Percentiles rank a stretch among this genome's conserved stretches.
phyloP scores from a whole-genome alignment of 2,888 invertebrate genomes.

The Coelogynopora nodosa region DNA sequence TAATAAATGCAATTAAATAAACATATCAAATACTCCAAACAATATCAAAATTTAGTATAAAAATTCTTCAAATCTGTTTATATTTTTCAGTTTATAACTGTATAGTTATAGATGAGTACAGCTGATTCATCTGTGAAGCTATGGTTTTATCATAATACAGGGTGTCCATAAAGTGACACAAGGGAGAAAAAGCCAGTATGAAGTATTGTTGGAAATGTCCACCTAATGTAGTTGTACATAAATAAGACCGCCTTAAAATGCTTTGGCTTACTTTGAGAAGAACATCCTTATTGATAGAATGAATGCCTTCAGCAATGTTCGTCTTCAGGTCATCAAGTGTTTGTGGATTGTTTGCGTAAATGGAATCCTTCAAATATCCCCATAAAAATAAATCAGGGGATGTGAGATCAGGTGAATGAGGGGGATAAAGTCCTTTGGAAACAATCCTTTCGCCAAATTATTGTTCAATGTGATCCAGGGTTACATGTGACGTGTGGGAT shows the following conservation, averaged over 20 bases:
- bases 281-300: background rate
- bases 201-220: background rate
- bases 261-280: background rate
- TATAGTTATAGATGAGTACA: no score
- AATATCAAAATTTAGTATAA: no score
- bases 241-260: background rate
- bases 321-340: background rate
- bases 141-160: no score
- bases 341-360: background rate
- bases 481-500: background rate
- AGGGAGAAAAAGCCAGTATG: background rate
- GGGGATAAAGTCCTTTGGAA: background rate
- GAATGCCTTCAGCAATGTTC: background rate
- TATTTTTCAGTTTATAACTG: no score
- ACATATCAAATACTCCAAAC: no score
- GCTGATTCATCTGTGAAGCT: no score
- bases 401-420: background rate
- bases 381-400: background rate
- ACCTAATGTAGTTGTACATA: background rate
- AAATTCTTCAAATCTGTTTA: no score
- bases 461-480: background rate
- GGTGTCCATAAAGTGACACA: conserved; percentile 3
- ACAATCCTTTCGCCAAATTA: background rate
- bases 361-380: background rate
- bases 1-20: no score